phyloP scores from a whole-genome alignment of 2,113 vertebrate species.

The Apistogramma diplotaenia region DNA sequence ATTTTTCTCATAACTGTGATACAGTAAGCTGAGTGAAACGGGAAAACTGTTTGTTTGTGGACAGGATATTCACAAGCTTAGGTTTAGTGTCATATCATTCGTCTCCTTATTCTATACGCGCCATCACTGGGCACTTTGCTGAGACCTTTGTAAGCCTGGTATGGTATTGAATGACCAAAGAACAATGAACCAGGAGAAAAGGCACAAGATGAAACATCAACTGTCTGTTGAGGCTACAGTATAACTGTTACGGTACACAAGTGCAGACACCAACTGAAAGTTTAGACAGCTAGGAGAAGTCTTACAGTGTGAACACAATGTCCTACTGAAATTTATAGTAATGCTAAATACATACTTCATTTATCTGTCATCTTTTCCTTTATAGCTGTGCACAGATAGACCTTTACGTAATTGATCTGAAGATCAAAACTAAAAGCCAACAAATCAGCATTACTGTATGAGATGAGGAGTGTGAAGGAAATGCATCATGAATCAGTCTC shows the following conservation, averaged over 20 bases:
- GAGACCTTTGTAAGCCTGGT: neutral
- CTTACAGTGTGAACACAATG: too few relatives aligned
- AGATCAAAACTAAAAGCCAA: neutral
- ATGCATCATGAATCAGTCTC: neutral
- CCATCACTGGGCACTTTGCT: neutral
- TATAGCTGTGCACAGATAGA: neutral
- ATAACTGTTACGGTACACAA: neutral
- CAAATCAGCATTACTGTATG: neutral
- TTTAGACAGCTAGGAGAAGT: neutral
- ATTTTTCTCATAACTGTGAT: constrained; percentile 4
- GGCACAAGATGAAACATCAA: neutral
- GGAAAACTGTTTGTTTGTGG: neutral
- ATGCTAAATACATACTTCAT: neutral
- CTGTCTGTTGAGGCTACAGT: neutral
- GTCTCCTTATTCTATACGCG: neutral
- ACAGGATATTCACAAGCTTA: constrained; percentile 8
- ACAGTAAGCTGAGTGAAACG: constrained; percentile 8
- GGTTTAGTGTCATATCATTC: neutral
- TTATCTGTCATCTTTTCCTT: neutral
- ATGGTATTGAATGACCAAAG: neutral
- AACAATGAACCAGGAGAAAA: neutral
- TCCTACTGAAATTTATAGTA: neutral
- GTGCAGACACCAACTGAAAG: neutral
- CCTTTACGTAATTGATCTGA: neutral
- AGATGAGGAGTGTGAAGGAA: neutral